Base-by-base conservation (phyloP, 2,113 vertebrate species). In the Amblyopsis rosae region DNA sequence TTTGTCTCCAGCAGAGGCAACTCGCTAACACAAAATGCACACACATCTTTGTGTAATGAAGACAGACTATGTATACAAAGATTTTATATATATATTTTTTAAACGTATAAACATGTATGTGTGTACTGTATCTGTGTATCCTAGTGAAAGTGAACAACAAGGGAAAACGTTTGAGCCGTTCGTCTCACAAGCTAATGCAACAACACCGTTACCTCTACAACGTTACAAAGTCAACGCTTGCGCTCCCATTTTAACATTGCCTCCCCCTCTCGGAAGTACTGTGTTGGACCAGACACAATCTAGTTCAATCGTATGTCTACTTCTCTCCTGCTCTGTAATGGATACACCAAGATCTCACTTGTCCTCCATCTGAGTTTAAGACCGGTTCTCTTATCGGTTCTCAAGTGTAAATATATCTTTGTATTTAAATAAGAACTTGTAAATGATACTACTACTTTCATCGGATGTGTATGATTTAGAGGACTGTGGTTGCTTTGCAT, bases 371-470 rank as follows among this genome's bases (percentile, higher is more conserved):
- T 26, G 26, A 26, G 26, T 26, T 26, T 26, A 26, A 26, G 26
- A 26, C 26, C 2, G 26, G 26, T 26, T 26, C 26, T 26, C 26
- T 26, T 3, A 26, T 26, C 26, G 26, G 26, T 26, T 26, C 26
- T 26, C 26, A 41, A 15, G 49, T 8, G 49, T 49, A 49, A 15
- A 51, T 12, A 15, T 48, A 26, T 9, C 50, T 65, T 70, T 64
- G 15, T 65, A 58, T 6, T 45, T 55, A 72, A 82, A 75, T 60
- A 77, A 59, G 65, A 41, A 77, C 78, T 49, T 72, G 68, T 74
- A 64, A 67, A 49, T 58, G 69, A 77, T 6, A 35, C 50, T 59
- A 59, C 75, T 81, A 85, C 84, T 89, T 88, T 89, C 84, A 85
- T 90, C 88, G 2, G 1, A 26, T 26, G 26, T 26, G 26, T 26